These are phyloP conservation scores for Microctenopoma stevenorrisi DNA, from an alignment of 2,797 vertebrate species.

Conservation along the genomic window DNA sequence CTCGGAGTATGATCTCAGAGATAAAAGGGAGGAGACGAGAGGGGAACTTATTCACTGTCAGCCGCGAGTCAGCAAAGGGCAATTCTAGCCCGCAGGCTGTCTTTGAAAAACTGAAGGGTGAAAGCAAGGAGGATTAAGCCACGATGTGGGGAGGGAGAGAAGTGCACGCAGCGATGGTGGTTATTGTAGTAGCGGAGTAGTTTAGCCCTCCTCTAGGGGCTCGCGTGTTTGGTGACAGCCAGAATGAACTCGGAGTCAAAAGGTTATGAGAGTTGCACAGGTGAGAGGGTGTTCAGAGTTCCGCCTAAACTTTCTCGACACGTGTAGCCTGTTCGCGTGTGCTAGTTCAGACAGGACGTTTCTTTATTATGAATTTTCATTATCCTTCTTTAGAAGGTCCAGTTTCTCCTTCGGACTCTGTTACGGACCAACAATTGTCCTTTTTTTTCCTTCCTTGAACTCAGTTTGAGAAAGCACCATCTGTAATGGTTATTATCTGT, in stretches of 20 bases:
- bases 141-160: conserved; percentile 53
- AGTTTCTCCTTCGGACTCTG: conserved; percentile 26
- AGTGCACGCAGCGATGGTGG: conserved; percentile 59
- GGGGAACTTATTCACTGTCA: conserved; percentile 83
- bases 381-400: conserved; percentile 22
- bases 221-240: conserved; percentile 53
- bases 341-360: conserved; percentile 23
- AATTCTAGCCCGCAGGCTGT: conserved; percentile 83
- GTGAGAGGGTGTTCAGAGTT: conserved; percentile 47
- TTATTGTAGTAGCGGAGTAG: conserved; percentile 70
- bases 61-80: conserved; percentile 82
- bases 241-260: conserved; percentile 64
- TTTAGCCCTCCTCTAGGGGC: conserved; percentile 38
- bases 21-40: conserved; percentile 83
- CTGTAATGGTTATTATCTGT: conserved; percentile 75
- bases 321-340: conserved; percentile 13
- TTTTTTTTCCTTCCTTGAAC: conserved; percentile 15
- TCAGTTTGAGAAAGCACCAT: conserved; percentile 72
- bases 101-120: conserved; percentile 85
- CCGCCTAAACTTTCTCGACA: conserved; percentile 52
- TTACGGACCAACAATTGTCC: conserved; percentile 31
- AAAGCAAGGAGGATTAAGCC: conserved; percentile 81
- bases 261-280: conserved; percentile 55
- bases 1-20: conserved; percentile 81
- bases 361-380: conserved; percentile 60